Conservation (phyloP, 2,797 vertebrate genomes). For the Sebastes itinus region DNA sequence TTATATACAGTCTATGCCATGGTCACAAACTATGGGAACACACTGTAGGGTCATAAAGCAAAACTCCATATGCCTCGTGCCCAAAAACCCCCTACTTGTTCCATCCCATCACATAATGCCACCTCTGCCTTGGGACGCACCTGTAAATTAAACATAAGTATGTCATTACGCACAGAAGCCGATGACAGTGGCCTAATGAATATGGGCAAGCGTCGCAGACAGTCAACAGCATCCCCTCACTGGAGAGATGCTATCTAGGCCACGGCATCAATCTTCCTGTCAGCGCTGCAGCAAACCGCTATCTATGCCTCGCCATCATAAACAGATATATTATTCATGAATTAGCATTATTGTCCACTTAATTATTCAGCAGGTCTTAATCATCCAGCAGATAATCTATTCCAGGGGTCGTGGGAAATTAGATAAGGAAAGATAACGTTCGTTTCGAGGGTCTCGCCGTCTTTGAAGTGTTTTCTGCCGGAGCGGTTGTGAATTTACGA, state of each 20-base stretch:
- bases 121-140: constrained; percentile 49
- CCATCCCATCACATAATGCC: constrained; percentile 11
- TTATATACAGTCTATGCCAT: too few relatives aligned
- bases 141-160: constrained; percentile 72
- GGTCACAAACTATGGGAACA: background rate
- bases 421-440: constrained; percentile 55
- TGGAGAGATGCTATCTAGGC: constrained; percentile 67
- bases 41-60: constrained; percentile 2
- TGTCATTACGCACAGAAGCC: constrained; percentile 56
- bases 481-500: constrained; percentile 17
- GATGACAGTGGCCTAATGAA: constrained; percentile 63
- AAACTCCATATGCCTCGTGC: constrained; percentile 8
- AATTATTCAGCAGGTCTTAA: constrained; percentile 81
- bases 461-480: constrained; percentile 11
- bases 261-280: constrained; percentile 75
- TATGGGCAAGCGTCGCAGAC: constrained; percentile 42
- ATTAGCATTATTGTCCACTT: constrained; percentile 78
- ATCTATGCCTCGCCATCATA: constrained; percentile 60
- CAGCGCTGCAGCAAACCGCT: constrained; percentile 35
- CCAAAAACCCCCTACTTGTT: background rate
- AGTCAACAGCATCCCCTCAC: constrained; percentile 57
- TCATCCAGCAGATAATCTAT: constrained; percentile 64
- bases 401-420: constrained; percentile 66
- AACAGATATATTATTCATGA: constrained; percentile 79
- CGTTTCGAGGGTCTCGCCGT: constrained; percentile 38